phyloP scores from a whole-genome alignment of 2,797 vertebrate genomes.

The Trachurus trachurus region DNA sequence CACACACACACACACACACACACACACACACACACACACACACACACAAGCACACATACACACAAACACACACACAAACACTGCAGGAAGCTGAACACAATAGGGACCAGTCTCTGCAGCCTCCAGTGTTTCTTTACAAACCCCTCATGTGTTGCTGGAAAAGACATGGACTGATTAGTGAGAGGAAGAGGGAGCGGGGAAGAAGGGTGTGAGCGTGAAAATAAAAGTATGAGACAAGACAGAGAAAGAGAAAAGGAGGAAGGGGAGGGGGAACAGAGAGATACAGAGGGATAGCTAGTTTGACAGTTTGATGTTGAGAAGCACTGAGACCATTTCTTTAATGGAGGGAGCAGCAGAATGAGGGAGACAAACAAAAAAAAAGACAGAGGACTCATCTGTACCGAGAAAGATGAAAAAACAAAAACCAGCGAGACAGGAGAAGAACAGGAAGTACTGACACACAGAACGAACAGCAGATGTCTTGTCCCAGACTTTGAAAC shows the following conservation, averaged over 20 bases:
- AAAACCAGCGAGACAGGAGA: constrained; percentile 9
- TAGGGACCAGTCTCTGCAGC: constrained; percentile 74
- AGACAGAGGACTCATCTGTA: constrained; percentile 47
- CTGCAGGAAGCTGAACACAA: constrained; percentile 78
- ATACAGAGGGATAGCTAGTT: constrained; percentile 47
- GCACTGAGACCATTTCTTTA: constrained; percentile 66
- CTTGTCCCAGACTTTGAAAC: constrained; percentile 26
- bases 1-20: constrained; percentile 51
- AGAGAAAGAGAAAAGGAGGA: constrained; percentile 25
- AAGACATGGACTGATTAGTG: constrained; percentile 67
- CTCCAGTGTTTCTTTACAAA: constrained; percentile 72
- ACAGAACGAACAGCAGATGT: constrained; percentile 39
- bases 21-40: constrained; percentile 52
- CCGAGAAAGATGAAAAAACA: constrained; percentile 11
- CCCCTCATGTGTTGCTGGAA: constrained; percentile 70
- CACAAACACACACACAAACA: constrained; percentile 43
- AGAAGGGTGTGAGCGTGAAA: constrained; percentile 46
- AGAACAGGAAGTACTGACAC: constrained; percentile 24
- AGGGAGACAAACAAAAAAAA: constrained; percentile 33
- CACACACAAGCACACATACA: constrained; percentile 24
- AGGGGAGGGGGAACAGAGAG: constrained; percentile 6
- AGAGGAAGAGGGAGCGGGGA: constrained; percentile 40
- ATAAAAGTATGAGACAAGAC: constrained; percentile 55
- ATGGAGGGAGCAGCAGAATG: constrained; percentile 58
- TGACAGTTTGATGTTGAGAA: constrained; percentile 74